Evolutionary conservation across 2,888 invertebrate genomes (phyloP).

Genomic region (Tromatobia lineatoria): DNA sequence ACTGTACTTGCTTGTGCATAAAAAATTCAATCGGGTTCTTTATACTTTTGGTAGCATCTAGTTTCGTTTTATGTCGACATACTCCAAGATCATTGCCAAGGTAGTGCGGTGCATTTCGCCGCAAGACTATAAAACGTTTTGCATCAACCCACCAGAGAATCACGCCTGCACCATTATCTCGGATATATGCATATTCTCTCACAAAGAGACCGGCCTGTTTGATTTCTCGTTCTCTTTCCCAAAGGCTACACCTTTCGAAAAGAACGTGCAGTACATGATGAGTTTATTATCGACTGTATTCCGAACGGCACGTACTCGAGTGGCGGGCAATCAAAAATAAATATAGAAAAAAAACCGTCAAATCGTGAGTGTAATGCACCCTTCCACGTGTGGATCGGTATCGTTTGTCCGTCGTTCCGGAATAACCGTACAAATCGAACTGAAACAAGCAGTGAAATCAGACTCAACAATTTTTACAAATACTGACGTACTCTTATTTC

Average conservation of each 20-base stretch:
- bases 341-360: conserved; percentile 20
- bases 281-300: conserved; percentile 33
- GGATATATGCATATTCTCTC: conserved; percentile 16
- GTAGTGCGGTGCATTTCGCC: neutral
- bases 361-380: conserved; percentile 20
- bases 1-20: neutral
- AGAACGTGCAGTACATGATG: conserved; percentile 6
- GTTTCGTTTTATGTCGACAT: neutral
- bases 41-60: neutral
- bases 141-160: neutral
- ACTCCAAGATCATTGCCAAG: conserved; percentile 46
- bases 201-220: neutral
- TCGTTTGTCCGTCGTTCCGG: conserved; percentile 28
- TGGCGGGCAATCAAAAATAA: conserved; percentile 6
- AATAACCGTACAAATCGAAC: conserved; percentile 26
- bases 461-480: conserved; percentile 12
- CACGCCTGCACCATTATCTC: conserved; percentile 22
- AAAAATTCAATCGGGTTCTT: neutral
- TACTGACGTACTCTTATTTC: neutral
- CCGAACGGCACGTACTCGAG: conserved; percentile 30
- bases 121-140: conserved; percentile 23
- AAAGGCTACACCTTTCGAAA: neutral
- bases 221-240: conserved; percentile 4
- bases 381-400: conserved; percentile 27
- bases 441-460: conserved; percentile 43